These are phyloP conservation scores for Clarias magur DNA, from an alignment of 2,113 vertebrate genomes.

Conservation along the genomic window DNA sequence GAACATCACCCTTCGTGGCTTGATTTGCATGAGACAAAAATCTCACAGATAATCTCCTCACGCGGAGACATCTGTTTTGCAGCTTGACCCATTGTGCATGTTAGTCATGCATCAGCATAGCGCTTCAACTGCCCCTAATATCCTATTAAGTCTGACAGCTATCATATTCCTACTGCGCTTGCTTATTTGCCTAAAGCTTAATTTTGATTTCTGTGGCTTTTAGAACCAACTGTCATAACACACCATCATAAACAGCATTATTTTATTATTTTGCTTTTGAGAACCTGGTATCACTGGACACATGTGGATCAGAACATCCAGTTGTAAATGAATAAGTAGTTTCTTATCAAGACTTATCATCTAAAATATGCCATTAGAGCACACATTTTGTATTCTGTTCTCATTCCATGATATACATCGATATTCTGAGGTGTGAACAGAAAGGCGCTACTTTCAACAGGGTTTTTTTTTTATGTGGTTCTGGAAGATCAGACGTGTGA, in stretches of 20 bases:
- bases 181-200: background rate
- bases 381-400: background rate
- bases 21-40: constrained; percentile 17
- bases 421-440: background rate
- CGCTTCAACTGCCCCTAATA: background rate
- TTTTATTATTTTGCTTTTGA: background rate
- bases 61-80: constrained; percentile 3
- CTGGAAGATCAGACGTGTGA: background rate
- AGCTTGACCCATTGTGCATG: constrained; percentile 7
- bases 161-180: background rate
- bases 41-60: background rate
- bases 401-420: background rate
- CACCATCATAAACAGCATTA: background rate
- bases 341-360: background rate
- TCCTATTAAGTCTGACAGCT: constrained; percentile 15
- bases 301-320: background rate
- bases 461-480: background rate
- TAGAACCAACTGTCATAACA: background rate
- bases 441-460: background rate
- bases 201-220: background rate
- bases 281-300: background rate
- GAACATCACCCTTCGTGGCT: background rate
- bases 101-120: background rate
- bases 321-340: background rate
- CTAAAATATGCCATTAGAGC: background rate